Percentiles rank a stretch among this genome's conserved stretches.
These are phyloP conservation scores for Melanotaenia parkinsoni DNA, from an alignment of 2,797 vertebrate genomes.

Conservation along the genomic window DNA sequence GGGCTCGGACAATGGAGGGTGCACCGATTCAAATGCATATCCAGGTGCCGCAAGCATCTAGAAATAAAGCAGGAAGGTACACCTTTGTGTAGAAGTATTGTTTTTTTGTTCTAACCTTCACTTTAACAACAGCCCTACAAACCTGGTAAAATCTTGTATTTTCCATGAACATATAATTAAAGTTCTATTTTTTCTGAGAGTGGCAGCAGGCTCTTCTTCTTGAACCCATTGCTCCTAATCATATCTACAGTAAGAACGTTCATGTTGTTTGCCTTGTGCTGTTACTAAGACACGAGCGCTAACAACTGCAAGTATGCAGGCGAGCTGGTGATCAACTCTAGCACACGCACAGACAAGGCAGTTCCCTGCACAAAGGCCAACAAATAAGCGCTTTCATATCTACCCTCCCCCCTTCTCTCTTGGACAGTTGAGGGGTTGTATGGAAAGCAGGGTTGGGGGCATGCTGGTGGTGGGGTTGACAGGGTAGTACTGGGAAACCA, in stretches of 20 bases:
- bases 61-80: conserved; percentile 56
- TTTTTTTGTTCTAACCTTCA: conserved; percentile 47
- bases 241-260: conserved; percentile 65
- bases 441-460: conserved; percentile 58
- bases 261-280: conserved; percentile 51
- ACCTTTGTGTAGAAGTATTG: conserved; percentile 60
- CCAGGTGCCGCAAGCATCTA: conserved; percentile 58
- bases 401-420: conserved; percentile 64
- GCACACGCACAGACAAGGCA: conserved; percentile 65
- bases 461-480: conserved; percentile 34
- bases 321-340: conserved; percentile 69
- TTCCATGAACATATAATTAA: not conserved
- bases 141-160: conserved; percentile 10
- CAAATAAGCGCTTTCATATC: conserved; percentile 83
- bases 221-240: conserved; percentile 12
- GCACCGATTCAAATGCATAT: conserved; percentile 56
- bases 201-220: conserved; percentile 9
- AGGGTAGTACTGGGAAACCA: conserved; percentile 52
- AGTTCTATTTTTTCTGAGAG: conserved; percentile 13
- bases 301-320: conserved; percentile 72
- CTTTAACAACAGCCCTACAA: conserved; percentile 11
- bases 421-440: conserved; percentile 70
- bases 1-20: conserved; percentile 67
- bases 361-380: conserved; percentile 72
- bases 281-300: conserved; percentile 76